phyloP scores from a whole-genome alignment of 2,797 vertebrate genomes.

The Sebastes ruberrimus region DNA sequence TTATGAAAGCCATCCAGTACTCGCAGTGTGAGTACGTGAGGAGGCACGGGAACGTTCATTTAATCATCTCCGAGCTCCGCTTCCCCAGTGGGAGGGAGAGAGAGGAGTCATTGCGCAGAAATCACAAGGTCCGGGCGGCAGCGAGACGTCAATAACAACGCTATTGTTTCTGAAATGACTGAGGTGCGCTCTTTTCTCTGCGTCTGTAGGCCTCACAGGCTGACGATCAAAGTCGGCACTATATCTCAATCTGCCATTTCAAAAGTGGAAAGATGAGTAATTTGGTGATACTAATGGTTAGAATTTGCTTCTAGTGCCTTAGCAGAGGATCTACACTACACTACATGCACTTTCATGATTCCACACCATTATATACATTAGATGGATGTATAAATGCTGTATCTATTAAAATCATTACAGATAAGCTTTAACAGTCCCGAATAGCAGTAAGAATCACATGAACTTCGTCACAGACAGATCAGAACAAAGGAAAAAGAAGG shows the following conservation, averaged over 20 bases:
- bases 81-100: conserved; percentile 32
- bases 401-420: neutral
- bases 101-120: conserved; percentile 35
- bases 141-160: conserved; percentile 33
- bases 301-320: neutral
- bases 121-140: conserved; percentile 36
- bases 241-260: conserved; percentile 8
- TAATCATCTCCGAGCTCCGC: conserved; percentile 46
- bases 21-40: conserved; percentile 9
- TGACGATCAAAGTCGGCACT: neutral
- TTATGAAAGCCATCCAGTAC: conserved; percentile 60
- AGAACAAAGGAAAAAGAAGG: neutral
- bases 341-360: neutral
- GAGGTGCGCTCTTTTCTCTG: conserved; percentile 7
- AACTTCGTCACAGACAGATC: neutral
- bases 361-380: fast-evolving
- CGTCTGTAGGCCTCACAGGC: neutral
- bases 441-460: neutral
- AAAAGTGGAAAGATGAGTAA: conserved; percentile 7
- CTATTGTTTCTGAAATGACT: conserved; percentile 40
- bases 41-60: conserved; percentile 39
- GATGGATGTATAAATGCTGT: neutral
- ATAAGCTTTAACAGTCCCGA: neutral
- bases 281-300: neutral
- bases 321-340: neutral